A percentile compares a stretch with the other conserved stretches of the same genome.
Conservation (phyloP, 2,797 vertebrate species). For the Spinibarbus caldwelli region DNA sequence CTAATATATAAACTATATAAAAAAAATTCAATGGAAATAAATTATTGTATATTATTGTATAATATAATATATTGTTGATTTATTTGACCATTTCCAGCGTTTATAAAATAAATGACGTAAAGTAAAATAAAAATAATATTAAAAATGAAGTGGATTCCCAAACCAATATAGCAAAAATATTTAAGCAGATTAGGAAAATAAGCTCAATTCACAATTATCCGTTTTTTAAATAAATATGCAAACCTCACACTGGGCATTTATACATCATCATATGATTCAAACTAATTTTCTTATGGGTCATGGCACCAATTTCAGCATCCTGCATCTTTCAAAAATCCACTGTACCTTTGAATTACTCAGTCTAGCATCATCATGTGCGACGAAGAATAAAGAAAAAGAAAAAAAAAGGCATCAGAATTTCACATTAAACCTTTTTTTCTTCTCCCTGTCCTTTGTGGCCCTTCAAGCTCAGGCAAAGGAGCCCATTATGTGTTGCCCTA, state of each 20-base stretch:
- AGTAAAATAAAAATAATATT: neutral
- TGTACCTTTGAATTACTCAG: constrained; percentile 34
- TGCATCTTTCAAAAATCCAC: constrained; percentile 31
- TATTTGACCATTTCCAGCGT: neutral
- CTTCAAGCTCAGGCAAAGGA: constrained; percentile 68
- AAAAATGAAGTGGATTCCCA: neutral
- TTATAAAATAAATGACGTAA: neutral
- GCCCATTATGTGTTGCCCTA: constrained; percentile 77
- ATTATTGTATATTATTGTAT: neutral
- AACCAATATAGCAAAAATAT: neutral
- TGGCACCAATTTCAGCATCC: neutral
- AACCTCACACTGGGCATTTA: neutral
- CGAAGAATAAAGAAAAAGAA: neutral
- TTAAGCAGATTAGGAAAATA: neutral
- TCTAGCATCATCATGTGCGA: constrained; percentile 31
- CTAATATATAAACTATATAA: too few species aligned
- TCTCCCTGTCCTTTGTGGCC: constrained; percentile 55
- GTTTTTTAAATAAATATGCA: neutral
- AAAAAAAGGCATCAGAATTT: constrained; percentile 57
- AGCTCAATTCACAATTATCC: neutral
- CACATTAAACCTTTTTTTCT: constrained; percentile 49
- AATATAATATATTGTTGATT: neutral
- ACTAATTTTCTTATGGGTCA: neutral
- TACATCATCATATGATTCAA: neutral
- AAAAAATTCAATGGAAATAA: neutral